Percentiles rank a stretch among this genome's conserved stretches.
Conservation (phyloP, 2,797 vertebrate genomes). For the Staurois parvus region DNA sequence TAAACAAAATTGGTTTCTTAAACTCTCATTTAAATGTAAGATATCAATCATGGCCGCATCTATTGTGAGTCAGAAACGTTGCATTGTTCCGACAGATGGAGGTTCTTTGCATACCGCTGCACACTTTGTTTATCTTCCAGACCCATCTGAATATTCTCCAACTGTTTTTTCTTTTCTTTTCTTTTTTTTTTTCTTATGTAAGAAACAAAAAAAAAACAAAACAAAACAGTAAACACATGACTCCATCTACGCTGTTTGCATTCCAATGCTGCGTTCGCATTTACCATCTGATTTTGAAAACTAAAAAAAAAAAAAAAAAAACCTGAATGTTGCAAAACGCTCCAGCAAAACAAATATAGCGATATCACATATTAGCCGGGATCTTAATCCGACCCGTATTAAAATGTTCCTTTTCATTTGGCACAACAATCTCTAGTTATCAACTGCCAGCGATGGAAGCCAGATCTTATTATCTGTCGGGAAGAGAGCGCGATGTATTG, state of each 20-base stretch:
- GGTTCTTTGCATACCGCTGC: conserved; percentile 57
- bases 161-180: not conserved
- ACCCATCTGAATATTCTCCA: not conserved
- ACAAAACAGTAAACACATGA: not conserved
- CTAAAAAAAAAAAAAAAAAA: not conserved
- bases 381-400: not conserved
- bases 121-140: not conserved
- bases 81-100: conserved; percentile 78
- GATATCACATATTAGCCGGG: not conserved
- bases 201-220: no score
- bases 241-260: not conserved
- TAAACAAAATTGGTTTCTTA: conserved; percentile 80
- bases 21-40: conserved; percentile 75
- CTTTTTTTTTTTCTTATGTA: not conserved
- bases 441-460: conserved; percentile 5
- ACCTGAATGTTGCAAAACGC: not conserved
- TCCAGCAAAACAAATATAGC: not conserved
- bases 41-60: conserved; percentile 76
- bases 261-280: not conserved
- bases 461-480: conserved; percentile 37
- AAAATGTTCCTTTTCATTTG: conserved; percentile 21
- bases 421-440: conserved; percentile 5
- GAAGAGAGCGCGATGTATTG: conserved; percentile 5
- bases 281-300: not conserved
- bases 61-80: conserved; percentile 76